These are phyloP conservation scores for Boloria selene DNA, from an alignment of 2,888 invertebrate species.

Conservation along the genomic window DNA sequence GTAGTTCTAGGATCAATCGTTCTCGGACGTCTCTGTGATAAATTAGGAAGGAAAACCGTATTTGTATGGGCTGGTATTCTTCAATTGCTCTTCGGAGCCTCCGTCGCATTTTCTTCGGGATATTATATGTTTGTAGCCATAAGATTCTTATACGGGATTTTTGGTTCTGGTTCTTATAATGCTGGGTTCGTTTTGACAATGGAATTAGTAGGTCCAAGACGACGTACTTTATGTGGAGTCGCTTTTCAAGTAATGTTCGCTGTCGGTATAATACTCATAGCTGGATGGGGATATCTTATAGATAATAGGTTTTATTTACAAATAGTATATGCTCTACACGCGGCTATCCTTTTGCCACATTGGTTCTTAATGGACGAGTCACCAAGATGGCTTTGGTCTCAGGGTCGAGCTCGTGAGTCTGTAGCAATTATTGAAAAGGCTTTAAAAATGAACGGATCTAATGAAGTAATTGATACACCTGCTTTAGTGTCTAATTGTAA, in stretches of 20 bases:
- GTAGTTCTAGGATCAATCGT: conserved; percentile 90
- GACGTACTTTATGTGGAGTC: conserved; percentile 90
- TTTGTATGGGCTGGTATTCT: conserved; percentile 89
- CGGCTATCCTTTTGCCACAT: conserved; percentile 87
- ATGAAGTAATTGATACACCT: conserved; percentile 84
- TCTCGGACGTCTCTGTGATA: conserved; percentile 90
- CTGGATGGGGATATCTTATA: conserved; percentile 91
- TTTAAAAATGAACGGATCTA: conserved; percentile 85
- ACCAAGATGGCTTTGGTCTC: conserved; percentile 93
- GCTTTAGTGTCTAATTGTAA: conserved; percentile 85
- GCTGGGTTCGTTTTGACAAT: conserved; percentile 88
- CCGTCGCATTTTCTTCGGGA: conserved; percentile 89
- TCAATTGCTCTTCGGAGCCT: conserved; percentile 86
- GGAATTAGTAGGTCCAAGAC: conserved; percentile 91
- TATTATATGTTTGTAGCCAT: conserved; percentile 86
- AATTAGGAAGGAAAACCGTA: conserved; percentile 89
- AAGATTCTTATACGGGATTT: conserved; percentile 89
- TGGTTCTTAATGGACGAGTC: conserved; percentile 95
- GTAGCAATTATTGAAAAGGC: conserved; percentile 89
- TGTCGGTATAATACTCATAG: conserved; percentile 89
- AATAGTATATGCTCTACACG: conserved; percentile 89
- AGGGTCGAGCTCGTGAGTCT: conserved; percentile 88
- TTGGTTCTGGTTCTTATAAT: conserved; percentile 90
- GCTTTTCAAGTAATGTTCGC: conserved; percentile 91
- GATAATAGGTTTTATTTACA: conserved; percentile 88